These are phyloP conservation scores for Solen grandis DNA, from an alignment of 1,140 invertebrate genomes.

Conservation along the genomic window DNA sequence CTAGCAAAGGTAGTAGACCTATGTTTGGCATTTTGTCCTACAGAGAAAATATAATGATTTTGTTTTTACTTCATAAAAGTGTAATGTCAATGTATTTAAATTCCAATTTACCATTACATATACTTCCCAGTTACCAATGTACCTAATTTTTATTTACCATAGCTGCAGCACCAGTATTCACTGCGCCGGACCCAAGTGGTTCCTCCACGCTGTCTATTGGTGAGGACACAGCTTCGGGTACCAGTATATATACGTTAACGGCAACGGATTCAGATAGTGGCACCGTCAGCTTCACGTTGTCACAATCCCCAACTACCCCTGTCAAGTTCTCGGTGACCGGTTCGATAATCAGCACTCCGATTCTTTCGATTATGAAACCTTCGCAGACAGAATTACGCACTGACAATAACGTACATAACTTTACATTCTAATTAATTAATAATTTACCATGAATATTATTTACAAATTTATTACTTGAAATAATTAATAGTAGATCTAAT, in stretches of 20 bases:
- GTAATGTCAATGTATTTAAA: too few relatives aligned
- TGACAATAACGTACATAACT: conserved; percentile 28
- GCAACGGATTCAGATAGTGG: conserved; percentile 16
- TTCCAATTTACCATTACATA: too few relatives aligned
- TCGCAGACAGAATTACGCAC: not conserved
- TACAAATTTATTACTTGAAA: too few relatives aligned
- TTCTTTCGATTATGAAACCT: conserved; percentile 22
- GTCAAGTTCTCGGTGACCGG: conserved; percentile 18
- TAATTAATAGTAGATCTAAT: too few relatives aligned
- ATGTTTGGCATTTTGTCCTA: too few relatives aligned
- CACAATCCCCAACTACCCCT: conserved; percentile 1
- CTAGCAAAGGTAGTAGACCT: too few relatives aligned
- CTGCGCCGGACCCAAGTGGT: not conserved
- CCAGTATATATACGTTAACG: not conserved
- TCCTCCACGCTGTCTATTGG: not conserved
- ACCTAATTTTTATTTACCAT: too few relatives aligned
- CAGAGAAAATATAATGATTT: too few relatives aligned
- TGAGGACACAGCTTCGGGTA: not conserved
- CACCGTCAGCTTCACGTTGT: conserved; percentile 2
- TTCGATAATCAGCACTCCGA: not conserved
- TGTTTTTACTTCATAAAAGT: too few relatives aligned
- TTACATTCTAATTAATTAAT: too few relatives aligned
- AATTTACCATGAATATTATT: too few relatives aligned
- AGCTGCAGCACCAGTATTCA: conserved; percentile 16
- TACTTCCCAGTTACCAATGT: too few relatives aligned